phyloP scores from a whole-genome alignment of 23 tunicate genomes.

The Oikopleura dioica region DNA sequence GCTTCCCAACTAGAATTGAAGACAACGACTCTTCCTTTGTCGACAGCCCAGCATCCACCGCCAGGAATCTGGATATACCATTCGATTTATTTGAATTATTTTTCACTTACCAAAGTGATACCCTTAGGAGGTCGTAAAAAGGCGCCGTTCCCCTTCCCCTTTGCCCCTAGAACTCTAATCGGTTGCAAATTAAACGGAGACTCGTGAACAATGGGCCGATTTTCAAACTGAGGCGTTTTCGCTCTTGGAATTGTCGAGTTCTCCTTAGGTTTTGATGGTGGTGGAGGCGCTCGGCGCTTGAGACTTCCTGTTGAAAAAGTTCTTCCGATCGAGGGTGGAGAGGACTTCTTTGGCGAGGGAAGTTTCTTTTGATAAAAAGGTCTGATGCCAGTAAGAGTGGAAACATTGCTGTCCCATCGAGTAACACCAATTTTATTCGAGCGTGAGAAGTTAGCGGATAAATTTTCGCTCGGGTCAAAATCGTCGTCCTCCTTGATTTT shows the following conservation, averaged over 20 bases:
- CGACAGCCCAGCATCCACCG: slow-evolving; percentile 4
- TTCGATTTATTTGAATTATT: too few relatives aligned
- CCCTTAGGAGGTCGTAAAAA: slow-evolving; percentile 14
- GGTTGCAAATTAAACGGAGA: slow-evolving; percentile 14
- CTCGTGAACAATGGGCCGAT: not conserved
- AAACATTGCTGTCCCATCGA: not conserved
- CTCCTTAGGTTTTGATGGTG: slow-evolving; percentile 12
- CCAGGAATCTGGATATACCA: too few relatives aligned
- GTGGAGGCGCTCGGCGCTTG: not conserved
- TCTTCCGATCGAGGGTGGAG: too few relatives aligned
- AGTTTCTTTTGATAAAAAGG: not conserved
- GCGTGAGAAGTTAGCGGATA: not conserved
- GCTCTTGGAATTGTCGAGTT: not conserved
- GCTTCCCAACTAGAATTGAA: not conserved
- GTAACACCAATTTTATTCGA: not conserved
- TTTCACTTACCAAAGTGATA: too few relatives aligned
- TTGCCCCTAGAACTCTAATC: slow-evolving; percentile 10
- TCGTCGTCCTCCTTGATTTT: not conserved
- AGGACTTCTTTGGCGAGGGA: too few relatives aligned
- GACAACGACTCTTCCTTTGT: slow-evolving; percentile 11
- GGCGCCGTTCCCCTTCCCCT: slow-evolving; percentile 21
- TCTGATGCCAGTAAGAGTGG: not conserved
- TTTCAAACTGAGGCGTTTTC: not conserved
- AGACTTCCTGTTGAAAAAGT: too few relatives aligned
- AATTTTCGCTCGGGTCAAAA: not conserved